Evolutionary conservation across 2,113 vertebrate genomes (phyloP).

Genomic region (Hypomesus transpacificus): DNA sequence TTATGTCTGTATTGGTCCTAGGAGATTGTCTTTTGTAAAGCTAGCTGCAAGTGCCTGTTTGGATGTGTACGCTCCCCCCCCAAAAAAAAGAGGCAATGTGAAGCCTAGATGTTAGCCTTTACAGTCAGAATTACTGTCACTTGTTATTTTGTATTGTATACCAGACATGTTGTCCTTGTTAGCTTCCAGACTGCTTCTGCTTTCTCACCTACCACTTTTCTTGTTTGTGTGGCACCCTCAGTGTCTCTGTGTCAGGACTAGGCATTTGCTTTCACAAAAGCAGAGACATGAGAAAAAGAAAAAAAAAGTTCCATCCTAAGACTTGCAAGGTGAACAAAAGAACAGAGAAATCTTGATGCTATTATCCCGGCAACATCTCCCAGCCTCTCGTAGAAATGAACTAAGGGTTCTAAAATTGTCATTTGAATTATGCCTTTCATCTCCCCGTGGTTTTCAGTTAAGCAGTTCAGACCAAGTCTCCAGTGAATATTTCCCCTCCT

Average conservation of each 20-base stretch:
- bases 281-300: constrained; percentile 47
- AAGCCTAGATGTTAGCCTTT: too few relatives aligned
- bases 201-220: constrained; percentile 44
- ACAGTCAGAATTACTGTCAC: constrained; percentile 27
- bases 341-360: constrained; percentile 55
- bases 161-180: constrained; percentile 63
- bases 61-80: too few relatives aligned
- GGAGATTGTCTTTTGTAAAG: constrained; percentile 31
- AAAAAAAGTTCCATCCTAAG: constrained; percentile 55
- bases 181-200: constrained; percentile 52
- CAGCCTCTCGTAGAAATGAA: constrained; percentile 71
- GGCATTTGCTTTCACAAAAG: constrained; percentile 59
- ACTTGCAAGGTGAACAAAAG: constrained; percentile 67
- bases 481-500: constrained; percentile 58
- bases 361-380: constrained; percentile 65
- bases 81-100: constrained; percentile 26
- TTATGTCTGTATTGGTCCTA: constrained; percentile 57
- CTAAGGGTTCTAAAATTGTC: constrained; percentile 76
- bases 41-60: too few relatives aligned
- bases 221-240: constrained; percentile 64
- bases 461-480: constrained; percentile 72
- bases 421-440: constrained; percentile 77
- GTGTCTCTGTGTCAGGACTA: constrained; percentile 57
- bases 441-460: constrained; percentile 71
- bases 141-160: constrained; percentile 49